Evolutionary conservation across 2,888 invertebrate genomes (phyloP).

Genomic region (Caenorhabditis doughertyi): DNA sequence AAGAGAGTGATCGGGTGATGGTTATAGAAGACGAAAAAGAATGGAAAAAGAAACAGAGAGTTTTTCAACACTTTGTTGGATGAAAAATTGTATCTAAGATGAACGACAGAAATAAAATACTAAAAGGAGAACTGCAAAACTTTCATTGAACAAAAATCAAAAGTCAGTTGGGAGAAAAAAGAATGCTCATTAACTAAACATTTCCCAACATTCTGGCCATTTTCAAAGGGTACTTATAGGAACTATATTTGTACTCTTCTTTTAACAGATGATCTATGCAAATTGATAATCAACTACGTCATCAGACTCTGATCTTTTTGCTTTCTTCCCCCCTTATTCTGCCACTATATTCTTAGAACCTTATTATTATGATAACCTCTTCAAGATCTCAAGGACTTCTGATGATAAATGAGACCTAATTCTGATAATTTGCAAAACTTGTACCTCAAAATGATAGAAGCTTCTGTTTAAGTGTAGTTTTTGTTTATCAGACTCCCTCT

Average conservation of each 20-base stretch:
- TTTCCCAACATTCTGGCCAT: too few relatives aligned
- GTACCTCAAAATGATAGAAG: not conserved
- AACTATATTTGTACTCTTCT: conserved; percentile 2
- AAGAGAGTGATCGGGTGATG: not conserved
- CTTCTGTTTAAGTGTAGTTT: not conserved
- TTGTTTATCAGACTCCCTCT: not conserved
- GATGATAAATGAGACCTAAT: not conserved
- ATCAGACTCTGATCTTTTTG: conserved; percentile 49
- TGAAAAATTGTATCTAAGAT: too few relatives aligned
- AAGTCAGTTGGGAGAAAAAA: too few relatives aligned
- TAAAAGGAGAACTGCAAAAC: too few relatives aligned
- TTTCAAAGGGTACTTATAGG: not conserved
- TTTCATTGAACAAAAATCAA: too few relatives aligned
- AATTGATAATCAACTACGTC: conserved; percentile 40
- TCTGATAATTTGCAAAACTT: too few relatives aligned
- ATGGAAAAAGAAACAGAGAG: not conserved
- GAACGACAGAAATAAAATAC: too few relatives aligned
- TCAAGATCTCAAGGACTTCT: conserved; percentile 6
- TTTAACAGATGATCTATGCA: conserved; percentile 42
- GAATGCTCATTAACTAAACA: too few relatives aligned
- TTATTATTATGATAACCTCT: not conserved
- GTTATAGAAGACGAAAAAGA: not conserved
- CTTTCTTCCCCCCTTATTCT: not conserved
- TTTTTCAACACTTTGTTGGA: too few relatives aligned
- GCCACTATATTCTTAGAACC: too few relatives aligned